A percentile compares a stretch with the other conserved stretches of the same genome.
These are phyloP conservation scores for Scaptomyza pallida DNA, from an alignment of 1,140 invertebrate genomes.

Conservation along the genomic window DNA sequence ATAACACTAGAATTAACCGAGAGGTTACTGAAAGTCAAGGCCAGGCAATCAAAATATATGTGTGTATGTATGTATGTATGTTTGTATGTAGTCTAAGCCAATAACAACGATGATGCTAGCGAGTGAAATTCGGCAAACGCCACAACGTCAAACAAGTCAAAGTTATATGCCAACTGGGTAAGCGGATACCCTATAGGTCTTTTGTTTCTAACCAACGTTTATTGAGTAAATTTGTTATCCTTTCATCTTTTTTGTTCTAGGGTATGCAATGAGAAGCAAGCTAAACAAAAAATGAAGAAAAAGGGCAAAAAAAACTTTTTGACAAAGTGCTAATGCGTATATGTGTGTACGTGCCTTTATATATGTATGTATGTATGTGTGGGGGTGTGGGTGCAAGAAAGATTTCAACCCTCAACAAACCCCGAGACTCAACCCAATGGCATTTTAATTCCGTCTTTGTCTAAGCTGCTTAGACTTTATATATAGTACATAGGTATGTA, in stretches of 20 bases:
- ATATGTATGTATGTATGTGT: slow-evolving; percentile 2
- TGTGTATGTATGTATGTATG: background rate
- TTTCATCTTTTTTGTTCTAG: background rate
- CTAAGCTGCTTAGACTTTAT: slow-evolving; percentile 41
- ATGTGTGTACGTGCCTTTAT: slow-evolving; percentile 50
- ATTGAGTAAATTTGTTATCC: background rate
- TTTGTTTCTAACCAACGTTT: background rate
- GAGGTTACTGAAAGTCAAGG: slow-evolving; percentile 82
- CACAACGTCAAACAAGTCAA: slow-evolving; percentile 14
- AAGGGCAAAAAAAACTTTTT: slow-evolving; percentile 32
- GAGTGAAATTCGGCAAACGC: slow-evolving; percentile 66
- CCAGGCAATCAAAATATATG: slow-evolving; percentile 50
- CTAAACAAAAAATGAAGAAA: slow-evolving; percentile 32
- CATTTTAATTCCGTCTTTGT: slow-evolving; percentile 35
- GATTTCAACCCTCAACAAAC: slow-evolving; percentile 23
- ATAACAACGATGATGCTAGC: slow-evolving; percentile 16
- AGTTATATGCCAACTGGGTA: background rate
- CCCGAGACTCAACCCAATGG: background rate
- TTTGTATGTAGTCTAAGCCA: slow-evolving; percentile 31
- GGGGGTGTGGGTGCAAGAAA: background rate
- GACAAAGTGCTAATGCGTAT: slow-evolving; percentile 74
- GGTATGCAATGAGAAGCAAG: slow-evolving; percentile 22
- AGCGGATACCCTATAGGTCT: slow-evolving; percentile 11
- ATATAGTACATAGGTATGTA: background rate
- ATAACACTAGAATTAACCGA: slow-evolving; percentile 78